Evolutionary conservation across 1,140 invertebrate species (phyloP).

Genomic region (Microplitis demolitor): DNA sequence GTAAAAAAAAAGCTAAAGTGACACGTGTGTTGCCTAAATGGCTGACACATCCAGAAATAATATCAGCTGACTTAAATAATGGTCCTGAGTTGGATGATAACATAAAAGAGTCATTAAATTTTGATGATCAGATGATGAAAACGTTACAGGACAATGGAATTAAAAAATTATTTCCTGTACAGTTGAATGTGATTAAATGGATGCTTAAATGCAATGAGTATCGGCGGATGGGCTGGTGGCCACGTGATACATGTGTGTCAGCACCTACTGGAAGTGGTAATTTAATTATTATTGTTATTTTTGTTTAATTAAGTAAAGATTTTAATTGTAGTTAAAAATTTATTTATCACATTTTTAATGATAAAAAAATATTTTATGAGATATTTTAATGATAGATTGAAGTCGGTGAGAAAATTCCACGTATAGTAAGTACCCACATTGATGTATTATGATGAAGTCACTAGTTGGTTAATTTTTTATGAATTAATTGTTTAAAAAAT

Average conservation of each 20-base stretch:
- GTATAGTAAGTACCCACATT: too few relatives aligned
- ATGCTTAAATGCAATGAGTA: conserved; percentile 69
- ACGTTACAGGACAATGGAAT: conserved; percentile 76
- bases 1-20: conserved; percentile 58
- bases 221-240: conserved; percentile 66
- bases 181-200: conserved; percentile 82
- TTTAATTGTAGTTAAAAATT: not conserved
- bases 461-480: too few relatives aligned
- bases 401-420: too few relatives aligned
- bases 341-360: not conserved
- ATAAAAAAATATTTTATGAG: too few relatives aligned
- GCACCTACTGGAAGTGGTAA: conserved; percentile 94
- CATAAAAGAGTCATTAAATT: conserved; percentile 57
- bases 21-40: conserved; percentile 82
- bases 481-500: too few relatives aligned
- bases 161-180: conserved; percentile 85
- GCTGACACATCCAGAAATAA: conserved; percentile 79
- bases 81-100: conserved; percentile 64
- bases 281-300: not conserved
- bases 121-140: conserved; percentile 69
- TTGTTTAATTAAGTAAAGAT: not conserved
- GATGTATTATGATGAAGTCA: too few relatives aligned
- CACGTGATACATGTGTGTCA: conserved; percentile 92
- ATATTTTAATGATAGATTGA: too few relatives aligned
- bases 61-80: conserved; percentile 73